A percentile compares a stretch with the other conserved stretches of the same genome.
phyloP scores from a whole-genome alignment of 2,888 invertebrate species.

The Stenoptilia bipunctidactyla region DNA sequence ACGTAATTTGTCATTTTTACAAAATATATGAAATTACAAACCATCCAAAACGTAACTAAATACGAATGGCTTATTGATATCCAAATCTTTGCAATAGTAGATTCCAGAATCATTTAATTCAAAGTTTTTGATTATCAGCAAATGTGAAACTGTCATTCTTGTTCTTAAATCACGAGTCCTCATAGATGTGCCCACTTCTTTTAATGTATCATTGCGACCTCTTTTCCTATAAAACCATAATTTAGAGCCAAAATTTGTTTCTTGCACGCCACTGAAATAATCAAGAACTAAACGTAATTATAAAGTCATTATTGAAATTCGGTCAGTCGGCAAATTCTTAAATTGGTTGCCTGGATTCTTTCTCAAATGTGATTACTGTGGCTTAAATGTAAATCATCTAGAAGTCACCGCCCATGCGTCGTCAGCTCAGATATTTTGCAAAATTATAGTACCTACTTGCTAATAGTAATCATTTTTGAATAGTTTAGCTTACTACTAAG shows the following conservation, averaged over 20 bases:
- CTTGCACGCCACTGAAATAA: conserved; percentile 9
- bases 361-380: too few relatives aligned
- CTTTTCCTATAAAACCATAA: conserved; percentile 21
- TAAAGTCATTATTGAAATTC: too few relatives aligned
- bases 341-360: too few relatives aligned
- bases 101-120: conserved; percentile 21
- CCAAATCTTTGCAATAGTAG: conserved; percentile 19
- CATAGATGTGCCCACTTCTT: conserved; percentile 5
- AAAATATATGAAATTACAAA: conserved; percentile 6
- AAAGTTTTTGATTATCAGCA: conserved; percentile 19
- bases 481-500: too few relatives aligned
- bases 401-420: too few relatives aligned
- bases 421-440: too few relatives aligned
- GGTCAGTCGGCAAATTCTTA: too few relatives aligned
- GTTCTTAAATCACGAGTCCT: conserved; percentile 3
- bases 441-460: too few relatives aligned
- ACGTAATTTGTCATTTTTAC: too few relatives aligned
- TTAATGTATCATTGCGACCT: conserved; percentile 5
- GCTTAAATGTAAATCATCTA: too few relatives aligned
- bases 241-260: conserved; percentile 17
- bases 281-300: too few relatives aligned
- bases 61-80: conserved; percentile 4
- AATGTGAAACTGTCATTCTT: conserved; percentile 16
- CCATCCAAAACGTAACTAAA: conserved; percentile 18
- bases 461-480: too few relatives aligned